A percentile compares a stretch with the other conserved stretches of the same genome.
Conservation (phyloP, 2,797 vertebrate species). For the Varecia variegata region DNA sequence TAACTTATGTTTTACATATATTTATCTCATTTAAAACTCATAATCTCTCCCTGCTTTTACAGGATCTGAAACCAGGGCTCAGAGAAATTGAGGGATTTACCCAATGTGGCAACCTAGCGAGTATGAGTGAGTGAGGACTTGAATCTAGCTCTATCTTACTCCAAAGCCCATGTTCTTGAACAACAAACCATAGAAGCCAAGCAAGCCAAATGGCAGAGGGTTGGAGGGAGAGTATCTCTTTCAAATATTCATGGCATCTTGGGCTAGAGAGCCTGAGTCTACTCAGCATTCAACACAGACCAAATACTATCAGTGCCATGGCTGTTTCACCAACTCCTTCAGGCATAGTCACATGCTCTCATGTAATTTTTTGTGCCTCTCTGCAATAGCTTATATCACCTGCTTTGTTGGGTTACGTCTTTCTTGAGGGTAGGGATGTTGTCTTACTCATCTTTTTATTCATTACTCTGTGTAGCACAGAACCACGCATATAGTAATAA, state of each 20-base stretch:
- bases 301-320: not conserved
- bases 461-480: not conserved
- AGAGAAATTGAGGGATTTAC: not conserved
- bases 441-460: not conserved
- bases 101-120: not conserved
- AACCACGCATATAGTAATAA: not conserved
- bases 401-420: not conserved
- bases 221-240: not conserved
- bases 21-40: conserved; percentile 13
- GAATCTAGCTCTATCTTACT: not conserved
- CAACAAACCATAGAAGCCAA: not conserved
- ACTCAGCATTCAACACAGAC: not conserved
- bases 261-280: not conserved
- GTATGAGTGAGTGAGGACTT: not conserved
- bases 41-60: not conserved
- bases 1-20: not conserved
- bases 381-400: not conserved
- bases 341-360: not conserved
- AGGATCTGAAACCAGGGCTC: not conserved
- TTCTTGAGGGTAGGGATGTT: not conserved
- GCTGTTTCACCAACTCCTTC: not conserved
- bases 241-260: conserved; percentile 26
- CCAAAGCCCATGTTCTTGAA: not conserved
- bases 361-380: not conserved
- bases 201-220: not conserved